Conservation (phyloP, 1,140 invertebrate species). For the Oryzaephilus surinamensis region DNA sequence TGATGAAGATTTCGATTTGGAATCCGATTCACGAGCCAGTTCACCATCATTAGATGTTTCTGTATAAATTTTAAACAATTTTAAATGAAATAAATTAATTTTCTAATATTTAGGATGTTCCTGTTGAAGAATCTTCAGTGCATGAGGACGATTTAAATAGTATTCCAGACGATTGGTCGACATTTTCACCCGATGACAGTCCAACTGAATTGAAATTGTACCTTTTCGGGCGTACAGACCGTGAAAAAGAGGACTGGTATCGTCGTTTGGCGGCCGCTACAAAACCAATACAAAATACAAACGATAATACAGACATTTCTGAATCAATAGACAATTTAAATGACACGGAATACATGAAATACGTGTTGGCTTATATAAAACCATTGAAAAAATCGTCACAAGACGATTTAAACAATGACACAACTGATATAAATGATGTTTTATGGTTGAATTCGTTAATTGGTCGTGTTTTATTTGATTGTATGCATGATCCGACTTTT, state of each 20-base stretch:
- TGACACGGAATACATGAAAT: too few species aligned
- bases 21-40: constrained; percentile 23
- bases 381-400: too few species aligned
- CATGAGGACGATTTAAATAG: constrained; percentile 16
- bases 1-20: constrained; percentile 20
- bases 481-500: constrained; percentile 49
- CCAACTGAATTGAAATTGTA: constrained; percentile 39
- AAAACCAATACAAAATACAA: constrained; percentile 4
- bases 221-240: constrained; percentile 69
- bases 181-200: constrained; percentile 10
- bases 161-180: constrained; percentile 13
- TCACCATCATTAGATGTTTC: constrained; percentile 20
- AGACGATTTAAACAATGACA: background rate
- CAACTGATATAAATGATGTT: constrained; percentile 16
- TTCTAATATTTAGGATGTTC: background rate
- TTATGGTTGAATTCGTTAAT: constrained; percentile 67
- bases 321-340: too few species aligned
- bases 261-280: constrained; percentile 18
- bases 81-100: background rate
- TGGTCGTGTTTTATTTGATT: constrained; percentile 68
- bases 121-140: constrained; percentile 3
- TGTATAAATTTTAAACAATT: constrained; percentile 3
- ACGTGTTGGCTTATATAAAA: too few species aligned
- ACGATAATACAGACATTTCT: too few species aligned
- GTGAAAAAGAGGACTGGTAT: constrained; percentile 87